Evolutionary conservation across 2,888 invertebrate species (phyloP), one percentile per base, ranked within the genome.

Genomic region (Malacosoma neustria): DNA sequence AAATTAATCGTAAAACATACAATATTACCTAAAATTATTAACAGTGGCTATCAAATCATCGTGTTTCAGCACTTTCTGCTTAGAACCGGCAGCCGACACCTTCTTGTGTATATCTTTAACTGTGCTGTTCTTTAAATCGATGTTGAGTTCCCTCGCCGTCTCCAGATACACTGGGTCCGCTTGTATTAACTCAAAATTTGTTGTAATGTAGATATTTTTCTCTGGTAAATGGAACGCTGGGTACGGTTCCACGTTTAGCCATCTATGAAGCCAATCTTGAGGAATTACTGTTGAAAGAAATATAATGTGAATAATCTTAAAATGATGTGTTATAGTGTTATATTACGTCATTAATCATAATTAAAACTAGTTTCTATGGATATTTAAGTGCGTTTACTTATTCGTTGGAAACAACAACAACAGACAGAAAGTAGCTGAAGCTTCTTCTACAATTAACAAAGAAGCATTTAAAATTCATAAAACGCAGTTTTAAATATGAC

Each of bases 121-220:
- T 0, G 73, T 63, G 35, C 56, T 64, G 4, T 48, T 59, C 0
- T 36, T 39, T 0, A 85, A 49, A 33, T 81, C 75, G 0, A 85
- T 29, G 0, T 64, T 72, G 0, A 79, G 48, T 0, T 57, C 48
- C 0, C 55, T 35, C 0, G 82, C 81, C 0, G 53, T 51, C 2
- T 72, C 68, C 0, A 69, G 2, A 42, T 80, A 85, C 1, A 51
- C 61, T 11, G 60, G 59, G 0, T 82, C 66, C 0, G 87, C 68
- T 0, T 87, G 66, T 3, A 91, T 64, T 14, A 93, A 61, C 7
- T 72, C 75, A 57, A 95, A 95, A 65, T 95, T 88, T 1, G 88
- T 88, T 0, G 94, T 89, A 22, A 96, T 85, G 64, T 90, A 96
- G 5, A 87, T 73, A 72, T 96, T 96, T 14, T 90, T 87, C 7